Base-by-base conservation (phyloP, 2,113 vertebrate genomes). In the Leucoraja erinaceus region DNA sequence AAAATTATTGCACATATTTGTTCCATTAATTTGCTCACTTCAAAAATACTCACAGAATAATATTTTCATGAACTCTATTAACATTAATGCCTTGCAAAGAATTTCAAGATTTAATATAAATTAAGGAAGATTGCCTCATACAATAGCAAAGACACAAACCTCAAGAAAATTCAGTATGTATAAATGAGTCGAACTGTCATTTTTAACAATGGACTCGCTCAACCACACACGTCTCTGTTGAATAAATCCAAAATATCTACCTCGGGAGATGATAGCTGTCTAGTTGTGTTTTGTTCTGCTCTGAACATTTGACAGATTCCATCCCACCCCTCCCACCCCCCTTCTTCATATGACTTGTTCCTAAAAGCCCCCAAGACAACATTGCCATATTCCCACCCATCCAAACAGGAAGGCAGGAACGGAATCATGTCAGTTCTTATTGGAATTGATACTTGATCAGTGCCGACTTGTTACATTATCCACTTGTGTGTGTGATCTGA, bases 181-280 rank as follows among this genome's bases (percentile, higher is more conserved):
- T 22, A 91, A 91, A 47, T 54, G 66, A 91, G 90, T 74, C 72
- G 31, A 91, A 72, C 90, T 54, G 90, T 91, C 90, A 91, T 28
- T 91, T 38, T 72, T 33, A 72, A 70, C 66, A 91, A 74, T 10
- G 25, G 66, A 72, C 22, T 54, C 90, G 72, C 18, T 91, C 20
- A 38, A 28, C 88, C 90, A 91, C 70, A 68, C 72, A 91, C 22
- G n/a, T 74, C 68, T 22, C 66, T 70, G 70, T 66, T 25, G 22
- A 91, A 91, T 90, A 54, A 28, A 91, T 91, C 90, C 16, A 72
- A 90, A 70, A n/a, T 84, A 70, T 25, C 88, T 38, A 90, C 18
- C 66, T 74, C 68, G 47, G 10, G 88, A 91, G 2, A 91, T 66
- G 38, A 91, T 38, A 86, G 83, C 59, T 70, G 33, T 91, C 90